These are phyloP conservation scores for Uropetala carovei DNA, from an alignment of 2,888 invertebrate genomes.

Conservation along the genomic window DNA sequence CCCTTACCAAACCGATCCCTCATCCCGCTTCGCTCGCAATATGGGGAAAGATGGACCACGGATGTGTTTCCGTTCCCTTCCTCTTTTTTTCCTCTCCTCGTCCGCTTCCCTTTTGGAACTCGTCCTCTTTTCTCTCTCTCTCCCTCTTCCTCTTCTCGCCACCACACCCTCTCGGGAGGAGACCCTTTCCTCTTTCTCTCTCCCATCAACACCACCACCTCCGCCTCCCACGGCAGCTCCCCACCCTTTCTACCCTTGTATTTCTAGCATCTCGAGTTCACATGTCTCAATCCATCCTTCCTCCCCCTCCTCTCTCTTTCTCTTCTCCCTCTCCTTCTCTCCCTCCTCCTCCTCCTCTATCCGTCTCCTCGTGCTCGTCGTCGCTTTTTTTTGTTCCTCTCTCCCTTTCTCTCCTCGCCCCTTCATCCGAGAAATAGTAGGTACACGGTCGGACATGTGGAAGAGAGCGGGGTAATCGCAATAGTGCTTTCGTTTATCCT, in stretches of 20 bases:
- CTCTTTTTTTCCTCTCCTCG: neutral
- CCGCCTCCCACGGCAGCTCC: neutral
- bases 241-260: neutral
- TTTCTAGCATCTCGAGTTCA: too few relatives aligned
- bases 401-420: neutral
- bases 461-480: slow-evolving; percentile 15
- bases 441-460: neutral
- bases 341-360: neutral
- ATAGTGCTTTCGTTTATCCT: slow-evolving; percentile 1
- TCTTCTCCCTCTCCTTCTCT: neutral
- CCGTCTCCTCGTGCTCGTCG: too few relatives aligned
- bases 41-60: slow-evolving; percentile 11
- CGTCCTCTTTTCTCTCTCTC: neutral
- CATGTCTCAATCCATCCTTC: neutral
- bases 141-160: neutral
- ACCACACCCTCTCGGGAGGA: neutral
- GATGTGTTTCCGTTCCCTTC: neutral
- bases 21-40: neutral
- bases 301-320: neutral
- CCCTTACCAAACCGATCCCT: neutral
- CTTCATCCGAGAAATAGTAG: neutral
- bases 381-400: neutral
- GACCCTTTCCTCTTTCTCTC: neutral
- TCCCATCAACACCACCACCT: neutral
- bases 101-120: slow-evolving; percentile 34